These are phyloP conservation scores for Galerucella pusilla DNA, from an alignment of 2,888 invertebrate genomes.

Conservation along the genomic window DNA sequence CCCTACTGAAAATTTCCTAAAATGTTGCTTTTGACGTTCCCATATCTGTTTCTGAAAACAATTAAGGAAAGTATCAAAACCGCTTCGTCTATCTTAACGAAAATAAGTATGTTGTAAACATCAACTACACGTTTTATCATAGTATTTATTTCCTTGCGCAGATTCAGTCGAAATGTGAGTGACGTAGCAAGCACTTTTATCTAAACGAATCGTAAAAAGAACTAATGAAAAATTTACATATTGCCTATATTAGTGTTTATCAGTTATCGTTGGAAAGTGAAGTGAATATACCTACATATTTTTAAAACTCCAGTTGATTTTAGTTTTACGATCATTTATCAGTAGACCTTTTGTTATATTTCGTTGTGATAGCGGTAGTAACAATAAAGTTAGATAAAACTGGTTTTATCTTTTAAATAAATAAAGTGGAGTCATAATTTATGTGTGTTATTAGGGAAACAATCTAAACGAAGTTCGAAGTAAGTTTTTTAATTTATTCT, in stretches of 20 bases:
- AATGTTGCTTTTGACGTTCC: not conserved
- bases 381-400: constrained; percentile 18
- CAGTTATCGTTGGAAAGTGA: constrained; percentile 12
- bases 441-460: not conserved
- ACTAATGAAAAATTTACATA: constrained; percentile 6
- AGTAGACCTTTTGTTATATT: constrained; percentile 11
- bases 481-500: not conserved
- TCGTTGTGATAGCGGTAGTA: constrained; percentile 6
- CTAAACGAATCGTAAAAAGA: constrained; percentile 5
- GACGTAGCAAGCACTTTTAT: constrained; percentile 12
- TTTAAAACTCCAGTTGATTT: not conserved
- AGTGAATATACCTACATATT: not conserved
- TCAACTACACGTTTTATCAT: not conserved
- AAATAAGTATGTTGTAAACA: constrained; percentile 9
- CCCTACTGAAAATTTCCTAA: not conserved
- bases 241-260: constrained; percentile 6
- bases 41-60: not conserved
- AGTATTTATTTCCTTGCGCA: constrained; percentile 12
- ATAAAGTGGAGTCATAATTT: not conserved
- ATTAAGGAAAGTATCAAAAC: constrained; percentile 1
- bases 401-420: not conserved
- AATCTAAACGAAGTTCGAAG: not conserved
- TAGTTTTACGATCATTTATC: constrained; percentile 13
- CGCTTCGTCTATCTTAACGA: not conserved
- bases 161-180: constrained; percentile 6